Evolutionary conservation across 2,113 vertebrate genomes (phyloP).

Genomic region (Neolamprologus sp.): DNA sequence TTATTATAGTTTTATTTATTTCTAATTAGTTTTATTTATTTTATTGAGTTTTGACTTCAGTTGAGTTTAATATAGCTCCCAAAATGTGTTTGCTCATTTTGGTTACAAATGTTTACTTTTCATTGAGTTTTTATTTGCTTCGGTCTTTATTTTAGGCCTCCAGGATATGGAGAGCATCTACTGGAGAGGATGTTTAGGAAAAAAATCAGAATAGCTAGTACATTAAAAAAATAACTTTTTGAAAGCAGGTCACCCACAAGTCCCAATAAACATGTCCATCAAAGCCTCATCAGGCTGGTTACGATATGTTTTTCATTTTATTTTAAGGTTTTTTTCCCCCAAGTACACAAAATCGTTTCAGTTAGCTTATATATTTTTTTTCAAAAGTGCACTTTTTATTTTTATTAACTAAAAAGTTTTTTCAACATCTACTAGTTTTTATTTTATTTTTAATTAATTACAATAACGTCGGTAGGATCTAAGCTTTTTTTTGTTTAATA

Average conservation of each 20-base stretch:
- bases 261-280: not conserved
- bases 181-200: not conserved
- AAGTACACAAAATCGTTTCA: not conserved
- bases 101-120: not conserved
- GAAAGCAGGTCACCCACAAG: not conserved
- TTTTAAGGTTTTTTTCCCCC: not conserved
- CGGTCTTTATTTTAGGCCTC: not conserved
- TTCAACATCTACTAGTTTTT: not conserved
- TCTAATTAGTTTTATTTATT: not conserved
- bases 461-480: not conserved
- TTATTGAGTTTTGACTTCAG: not conserved
- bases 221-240: fast-evolving
- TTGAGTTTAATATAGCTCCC: not conserved
- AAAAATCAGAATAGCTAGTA: not conserved
- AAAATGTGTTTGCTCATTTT: not conserved
- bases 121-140: not conserved
- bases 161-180: not conserved
- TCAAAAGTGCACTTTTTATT: not conserved
- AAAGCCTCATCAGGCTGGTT: not conserved
- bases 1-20: not conserved
- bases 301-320: not conserved
- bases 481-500: not conserved
- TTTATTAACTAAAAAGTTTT: not conserved
- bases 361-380: not conserved
- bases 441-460: not conserved